Evolutionary conservation across 2,888 invertebrate genomes (phyloP), one percentile per base, ranked within the genome.

Genomic region (Thalpophila matura): DNA sequence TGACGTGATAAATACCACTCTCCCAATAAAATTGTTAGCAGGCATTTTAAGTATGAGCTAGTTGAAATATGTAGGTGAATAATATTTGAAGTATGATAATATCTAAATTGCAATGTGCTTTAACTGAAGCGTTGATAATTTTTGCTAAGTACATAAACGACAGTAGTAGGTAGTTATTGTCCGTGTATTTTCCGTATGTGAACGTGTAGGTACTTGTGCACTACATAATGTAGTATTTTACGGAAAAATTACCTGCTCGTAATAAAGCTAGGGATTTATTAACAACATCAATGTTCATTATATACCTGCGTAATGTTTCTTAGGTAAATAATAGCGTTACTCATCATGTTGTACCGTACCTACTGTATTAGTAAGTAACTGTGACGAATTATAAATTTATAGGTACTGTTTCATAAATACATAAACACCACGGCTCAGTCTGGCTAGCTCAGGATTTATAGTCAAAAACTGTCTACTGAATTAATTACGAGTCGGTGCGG

Each of bases 371-470:
- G 7, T 14, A 12, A 14, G 7, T 26, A 37, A 31, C 18, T 43
- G 31, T 59, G 47, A 69, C 22, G 37, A 59, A 60, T 69, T 57
- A 46, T 24, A 46, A 27, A 33, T 60, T 14, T 49, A 47, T 43
- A 24, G n/a, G 18, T 29, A 18, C 61, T 49, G 37, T 43, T 49
- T 26, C 16, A 59, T 43, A 31, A 49, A 64, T 64, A 57, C 33
- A 57, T 47, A 59, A 49, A 49, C 20, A 47, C 18, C 47, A 43
- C 18, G 26, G 14, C 12, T 47, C 16, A 26, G 64, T 12, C 16
- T 43, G 20, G 12, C 26, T 37, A 20, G 29, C 24, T 12, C 14
- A 37, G 20, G 16, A 49, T 47, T 49, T 69, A 31, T 22, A 35
- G 26, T 16, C 7, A 7, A 37, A 47, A 58, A 29, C 46, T 6